Evolutionary conservation across 2,888 invertebrate genomes (phyloP), one percentile per base, ranked within the genome.

Genomic region (Oegoconia quadripuncta): DNA sequence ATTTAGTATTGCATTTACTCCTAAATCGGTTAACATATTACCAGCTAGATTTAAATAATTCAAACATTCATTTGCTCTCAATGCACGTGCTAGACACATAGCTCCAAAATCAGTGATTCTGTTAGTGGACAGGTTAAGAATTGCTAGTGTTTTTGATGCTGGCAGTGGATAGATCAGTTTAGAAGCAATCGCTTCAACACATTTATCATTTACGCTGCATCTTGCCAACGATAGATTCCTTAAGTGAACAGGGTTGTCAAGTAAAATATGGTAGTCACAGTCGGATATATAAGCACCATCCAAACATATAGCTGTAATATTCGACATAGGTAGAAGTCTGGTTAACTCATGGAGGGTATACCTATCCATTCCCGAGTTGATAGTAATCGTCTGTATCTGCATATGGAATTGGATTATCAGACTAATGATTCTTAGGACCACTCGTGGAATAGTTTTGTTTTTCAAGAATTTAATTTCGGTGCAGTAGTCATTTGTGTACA

Each of bases 81-180:
- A 35, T 0, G 58, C 59, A 2, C 66, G 43, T 2, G 63, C 68
- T 32, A 82, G 37, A 40, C 46, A 44, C 16, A 50, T 55, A 0
- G 55, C 67, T 1, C 80, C 81, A 0, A 41, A 8, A 47, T 81
- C 70, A 1, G 77, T 72, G 7, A 83, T 74, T 33, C 32, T 58
- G 36, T 83, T 82, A 0, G 71, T 58, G 1, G 77, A 52, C 18
- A 83, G 41, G 46, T 76, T 80, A 0, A 82, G 46, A n/a, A 61
- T 41, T 0, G 41, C 37, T 27, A 83, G 42, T 2, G 54, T 54
- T 37, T 57, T 62, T 0, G 78, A 71, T 1, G 71, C 64, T 3
- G 70, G 63, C 2, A 41, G 32, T 1, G 68, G 63, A 30, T 52
- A 44, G 0, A 9, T 13, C 0, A 82, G 31, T 18, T 51, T 59